phyloP scores from a whole-genome alignment of 2,888 invertebrate genomes.

The Papilio gigon region DNA sequence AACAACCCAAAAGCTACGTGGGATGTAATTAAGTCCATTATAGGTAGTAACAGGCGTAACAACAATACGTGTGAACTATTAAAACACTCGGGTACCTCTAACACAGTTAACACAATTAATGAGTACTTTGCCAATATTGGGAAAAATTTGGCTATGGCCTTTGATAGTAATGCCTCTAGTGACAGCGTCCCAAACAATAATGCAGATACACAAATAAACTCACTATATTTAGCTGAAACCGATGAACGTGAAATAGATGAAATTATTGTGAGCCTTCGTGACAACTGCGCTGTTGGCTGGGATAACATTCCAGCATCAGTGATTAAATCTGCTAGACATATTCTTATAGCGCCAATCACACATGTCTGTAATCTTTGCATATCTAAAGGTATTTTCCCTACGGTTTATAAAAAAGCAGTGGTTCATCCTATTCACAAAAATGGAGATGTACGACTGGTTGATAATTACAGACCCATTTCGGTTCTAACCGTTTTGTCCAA shows the following conservation, averaged over 20 bases:
- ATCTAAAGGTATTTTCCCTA: conserved; percentile 31
- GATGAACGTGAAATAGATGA: background rate
- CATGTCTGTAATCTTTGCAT: conserved; percentile 39
- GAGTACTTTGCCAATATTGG: background rate
- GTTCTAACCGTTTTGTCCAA: conserved; percentile 31
- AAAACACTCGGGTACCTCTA: background rate
- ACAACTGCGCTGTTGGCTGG: conserved; percentile 35
- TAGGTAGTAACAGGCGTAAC: too few relatives aligned
- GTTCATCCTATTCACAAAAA: background rate
- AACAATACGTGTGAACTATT: too few relatives aligned
- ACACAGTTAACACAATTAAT: background rate
- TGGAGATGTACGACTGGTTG: conserved; percentile 25
- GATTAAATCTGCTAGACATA: conserved; percentile 12
- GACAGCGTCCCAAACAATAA: too few relatives aligned
- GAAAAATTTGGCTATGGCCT: background rate
- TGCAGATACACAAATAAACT: background rate
- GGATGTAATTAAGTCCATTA: too few relatives aligned
- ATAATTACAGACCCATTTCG: conserved; percentile 37
- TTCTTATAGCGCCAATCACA: conserved; percentile 29
- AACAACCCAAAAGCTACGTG: background rate
- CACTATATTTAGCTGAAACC: background rate
- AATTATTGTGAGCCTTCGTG: background rate
- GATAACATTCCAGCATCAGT: conserved; percentile 34
- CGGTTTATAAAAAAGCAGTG: conserved; percentile 26
- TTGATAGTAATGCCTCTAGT: background rate